A percentile compares a stretch with the other conserved stretches of the same genome.
Conservation (phyloP, 2,797 vertebrate species). For the Apodemus agrarius region DNA sequence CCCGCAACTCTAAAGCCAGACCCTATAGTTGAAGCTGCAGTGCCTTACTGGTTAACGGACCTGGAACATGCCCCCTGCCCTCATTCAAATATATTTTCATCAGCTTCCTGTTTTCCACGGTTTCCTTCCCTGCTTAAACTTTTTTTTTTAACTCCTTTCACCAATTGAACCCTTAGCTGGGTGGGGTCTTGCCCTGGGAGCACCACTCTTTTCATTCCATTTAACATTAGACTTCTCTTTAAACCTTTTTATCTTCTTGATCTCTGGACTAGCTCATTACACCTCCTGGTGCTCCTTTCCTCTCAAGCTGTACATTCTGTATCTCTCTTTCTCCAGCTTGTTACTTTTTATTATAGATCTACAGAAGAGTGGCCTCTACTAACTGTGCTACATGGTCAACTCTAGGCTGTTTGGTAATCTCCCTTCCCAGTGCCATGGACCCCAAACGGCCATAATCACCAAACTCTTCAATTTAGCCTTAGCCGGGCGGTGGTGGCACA, state of each 20-base stretch:
- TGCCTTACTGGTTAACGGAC: not conserved
- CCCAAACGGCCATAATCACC: not conserved
- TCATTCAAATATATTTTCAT: not conserved
- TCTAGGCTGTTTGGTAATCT: not conserved
- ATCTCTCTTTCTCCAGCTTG: not conserved
- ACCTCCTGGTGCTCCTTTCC: not conserved
- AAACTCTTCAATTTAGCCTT: not conserved
- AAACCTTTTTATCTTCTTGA: not conserved
- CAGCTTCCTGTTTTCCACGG: not conserved
- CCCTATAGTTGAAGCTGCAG: not conserved
- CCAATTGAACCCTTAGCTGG: not conserved
- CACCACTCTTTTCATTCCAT: not conserved
- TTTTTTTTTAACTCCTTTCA: not conserved
- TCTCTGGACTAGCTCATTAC: not conserved
- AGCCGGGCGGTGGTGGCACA: too few relatives aligned
- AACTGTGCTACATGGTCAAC: not conserved
- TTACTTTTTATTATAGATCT: not conserved
- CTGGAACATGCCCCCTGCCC: not conserved
- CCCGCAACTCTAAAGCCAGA: not conserved
- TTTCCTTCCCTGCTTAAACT: not conserved
- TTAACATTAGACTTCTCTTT: not conserved
- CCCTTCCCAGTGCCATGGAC: not conserved
- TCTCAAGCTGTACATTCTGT: not conserved
- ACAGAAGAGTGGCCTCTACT: not conserved
- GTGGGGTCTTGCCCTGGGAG: not conserved